Evolutionary conservation across 2,888 invertebrate genomes (phyloP).

Genomic region (Polyommatus iphigenia): DNA sequence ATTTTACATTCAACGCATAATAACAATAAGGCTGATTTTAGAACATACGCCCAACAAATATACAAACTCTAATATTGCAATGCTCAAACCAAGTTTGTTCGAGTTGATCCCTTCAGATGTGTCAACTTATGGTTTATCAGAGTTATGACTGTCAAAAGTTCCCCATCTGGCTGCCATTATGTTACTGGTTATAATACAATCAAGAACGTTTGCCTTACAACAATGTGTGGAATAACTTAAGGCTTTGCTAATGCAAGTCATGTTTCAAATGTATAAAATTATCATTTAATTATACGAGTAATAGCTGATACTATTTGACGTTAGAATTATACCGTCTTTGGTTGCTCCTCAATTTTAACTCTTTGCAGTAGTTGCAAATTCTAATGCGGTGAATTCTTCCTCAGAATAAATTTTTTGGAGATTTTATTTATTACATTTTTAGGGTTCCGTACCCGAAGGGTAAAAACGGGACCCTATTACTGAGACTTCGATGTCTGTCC

Average conservation of each 20-base stretch:
- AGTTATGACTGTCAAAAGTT: slow-evolving; percentile 30
- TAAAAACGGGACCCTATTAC: no score
- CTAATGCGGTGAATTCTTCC: no score
- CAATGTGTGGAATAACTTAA: slow-evolving; percentile 28
- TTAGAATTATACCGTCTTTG: not conserved
- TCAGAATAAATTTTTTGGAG: no score
- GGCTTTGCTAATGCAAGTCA: not conserved
- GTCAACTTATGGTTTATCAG: slow-evolving; percentile 30
- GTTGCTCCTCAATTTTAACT: no score
- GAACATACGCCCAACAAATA: not conserved
- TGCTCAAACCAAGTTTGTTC: slow-evolving; percentile 26
- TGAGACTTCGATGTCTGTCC: no score
- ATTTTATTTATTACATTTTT: no score
- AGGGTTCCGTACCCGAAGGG: no score
- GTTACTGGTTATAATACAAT: slow-evolving; percentile 11
- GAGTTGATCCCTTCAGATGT: slow-evolving; percentile 30
- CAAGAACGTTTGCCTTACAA: slow-evolving; percentile 23
- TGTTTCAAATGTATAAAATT: not conserved
- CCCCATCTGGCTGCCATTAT: slow-evolving; percentile 21
- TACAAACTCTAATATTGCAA: slow-evolving; percentile 12
- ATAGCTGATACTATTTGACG: not conserved
- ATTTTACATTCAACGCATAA: not conserved
- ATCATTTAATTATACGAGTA: not conserved
- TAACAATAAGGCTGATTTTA: not conserved
- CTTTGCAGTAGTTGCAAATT: no score